Base-by-base conservation (phyloP, 2,888 invertebrate genomes). In the Lithophane ornitopus region DNA sequence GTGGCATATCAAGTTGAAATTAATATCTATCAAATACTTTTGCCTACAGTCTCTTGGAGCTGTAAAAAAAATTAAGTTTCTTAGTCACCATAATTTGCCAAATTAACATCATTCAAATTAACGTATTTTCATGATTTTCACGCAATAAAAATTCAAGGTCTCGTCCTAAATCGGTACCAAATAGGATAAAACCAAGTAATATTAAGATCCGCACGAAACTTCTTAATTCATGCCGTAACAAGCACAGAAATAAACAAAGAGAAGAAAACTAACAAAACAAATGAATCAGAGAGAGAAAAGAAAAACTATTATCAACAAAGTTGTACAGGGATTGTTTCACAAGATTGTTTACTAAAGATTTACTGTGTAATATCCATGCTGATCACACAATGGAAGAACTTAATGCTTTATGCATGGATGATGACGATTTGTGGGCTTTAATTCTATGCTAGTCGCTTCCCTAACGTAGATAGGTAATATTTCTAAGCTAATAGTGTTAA, bases 291-390 rank as follows among this genome's bases (percentile, higher is more conserved):
- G 39, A 59, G 46, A 59, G 74, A 74, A 72, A 77, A 63, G 77
- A 81, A 82, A 85, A 85, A 85, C 83, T 82, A 85, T 83, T 83
- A 83, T 69, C 69, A 82, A 83, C 77, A 74, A 85, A 85, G 77
- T 83, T 83, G 28, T 81, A 56, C 72, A 34, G 59, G 63, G 77
- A 70, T 82, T 73, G 74, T 69, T 82, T 34, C 54, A 70, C 65
- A 77, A 85, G 73, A 81, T 69, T 80, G 70, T 66, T 66, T 65
- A 70, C 74, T 75, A 80, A 78, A 74, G 86, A 75, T 79, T 83
- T 82, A 85, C 71, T 70, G 28, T 44, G 82, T 75, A 71, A 81
- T 71, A 81, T 70, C 68, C 59, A 41, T 44, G 58, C 19, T 82
- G 82, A 70, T 70, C 63, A 59, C 39, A 81, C 68, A 70, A 70